Percentiles rank a stretch among this genome's conserved stretches.
phyloP scores from a whole-genome alignment of 2,888 invertebrate species.

The Ariolimax columbianus region DNA sequence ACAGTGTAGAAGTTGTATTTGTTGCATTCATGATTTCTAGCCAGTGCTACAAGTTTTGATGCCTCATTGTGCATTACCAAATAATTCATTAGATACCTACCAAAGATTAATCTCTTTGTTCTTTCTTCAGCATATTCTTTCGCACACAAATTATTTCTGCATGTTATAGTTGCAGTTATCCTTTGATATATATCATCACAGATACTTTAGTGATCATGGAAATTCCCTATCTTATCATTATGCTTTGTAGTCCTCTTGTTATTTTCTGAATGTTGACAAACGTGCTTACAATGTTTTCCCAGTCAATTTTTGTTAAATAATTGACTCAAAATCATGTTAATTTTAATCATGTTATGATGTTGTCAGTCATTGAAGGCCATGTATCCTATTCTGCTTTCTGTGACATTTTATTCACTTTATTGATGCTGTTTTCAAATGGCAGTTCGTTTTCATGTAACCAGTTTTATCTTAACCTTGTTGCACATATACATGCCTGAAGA shows the following conservation, averaged over 20 bases:
- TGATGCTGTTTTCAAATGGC: background rate
- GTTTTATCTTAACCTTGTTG: background rate
- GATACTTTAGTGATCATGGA: background rate
- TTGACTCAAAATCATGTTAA: background rate
- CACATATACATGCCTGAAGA: background rate
- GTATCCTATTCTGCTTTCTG: background rate
- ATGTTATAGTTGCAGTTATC: background rate
- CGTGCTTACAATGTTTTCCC: background rate
- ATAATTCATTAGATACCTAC: background rate
- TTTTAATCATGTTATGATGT: background rate
- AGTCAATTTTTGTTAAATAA: background rate
- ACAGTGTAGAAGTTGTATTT: background rate
- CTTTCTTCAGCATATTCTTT: background rate
- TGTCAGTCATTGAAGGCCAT: background rate
- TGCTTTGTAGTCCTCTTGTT: background rate
- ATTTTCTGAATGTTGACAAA: background rate
- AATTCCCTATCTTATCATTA: background rate
- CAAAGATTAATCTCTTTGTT: background rate
- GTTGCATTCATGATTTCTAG: background rate
- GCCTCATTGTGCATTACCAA: background rate
- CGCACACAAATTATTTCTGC: background rate
- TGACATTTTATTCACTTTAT: background rate
- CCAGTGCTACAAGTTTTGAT: background rate
- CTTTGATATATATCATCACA: background rate
- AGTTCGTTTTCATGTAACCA: background rate